These are phyloP conservation scores for Pteruthius melanotis DNA, from an alignment of 2,113 vertebrate species.

Conservation along the genomic window DNA sequence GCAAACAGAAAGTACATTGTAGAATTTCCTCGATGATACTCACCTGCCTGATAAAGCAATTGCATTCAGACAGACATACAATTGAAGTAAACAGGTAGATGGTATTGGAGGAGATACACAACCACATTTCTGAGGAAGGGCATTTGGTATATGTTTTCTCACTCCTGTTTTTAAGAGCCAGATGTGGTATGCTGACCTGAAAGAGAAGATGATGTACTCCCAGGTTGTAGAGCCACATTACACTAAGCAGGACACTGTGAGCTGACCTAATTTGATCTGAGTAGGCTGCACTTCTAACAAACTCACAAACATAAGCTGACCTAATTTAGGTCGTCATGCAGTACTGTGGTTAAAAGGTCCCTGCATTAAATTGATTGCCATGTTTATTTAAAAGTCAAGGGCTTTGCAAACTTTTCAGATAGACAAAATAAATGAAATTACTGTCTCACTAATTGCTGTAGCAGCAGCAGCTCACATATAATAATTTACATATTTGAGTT, in stretches of 20 bases:
- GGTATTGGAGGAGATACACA: background rate
- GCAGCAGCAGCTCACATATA: background rate
- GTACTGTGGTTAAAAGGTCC: background rate
- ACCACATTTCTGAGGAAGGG: background rate
- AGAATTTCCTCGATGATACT: background rate
- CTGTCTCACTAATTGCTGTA: background rate
- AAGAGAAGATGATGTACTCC: background rate
- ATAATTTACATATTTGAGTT: background rate
- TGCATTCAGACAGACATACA: background rate
- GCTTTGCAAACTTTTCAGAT: background rate
- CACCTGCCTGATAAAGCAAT: background rate
- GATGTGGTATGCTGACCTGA: background rate
- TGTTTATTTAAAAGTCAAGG: background rate
- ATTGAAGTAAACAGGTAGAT: background rate
- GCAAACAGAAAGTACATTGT: background rate
- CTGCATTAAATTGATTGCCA: background rate
- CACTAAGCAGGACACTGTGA: background rate
- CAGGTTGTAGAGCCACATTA: background rate
- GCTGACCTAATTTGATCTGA: conserved; percentile 53
- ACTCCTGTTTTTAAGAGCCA: background rate
- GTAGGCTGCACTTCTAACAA: background rate
- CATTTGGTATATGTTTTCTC: background rate
- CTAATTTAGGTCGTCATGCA: background rate
- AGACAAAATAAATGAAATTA: background rate
- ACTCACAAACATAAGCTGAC: conserved; percentile 12